Percentiles rank a stretch among this genome's conserved stretches.
Conservation (phyloP, 92 coral and sea anemone species). For the Palythoa caribaeorum region DNA sequence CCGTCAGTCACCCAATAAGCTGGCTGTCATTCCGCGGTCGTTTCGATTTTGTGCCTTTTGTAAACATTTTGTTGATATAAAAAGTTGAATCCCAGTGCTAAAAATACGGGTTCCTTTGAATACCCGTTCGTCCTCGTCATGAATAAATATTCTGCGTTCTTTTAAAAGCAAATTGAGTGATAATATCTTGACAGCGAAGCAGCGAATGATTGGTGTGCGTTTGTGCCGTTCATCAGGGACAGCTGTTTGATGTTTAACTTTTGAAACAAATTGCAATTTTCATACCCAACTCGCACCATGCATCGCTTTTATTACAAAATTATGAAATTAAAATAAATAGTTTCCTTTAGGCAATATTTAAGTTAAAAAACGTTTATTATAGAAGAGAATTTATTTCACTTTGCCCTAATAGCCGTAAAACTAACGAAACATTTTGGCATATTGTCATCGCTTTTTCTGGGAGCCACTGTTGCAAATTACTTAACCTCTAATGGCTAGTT, state of each 20-base stretch:
- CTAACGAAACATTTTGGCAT: conserved; percentile 40
- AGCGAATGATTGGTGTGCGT: conserved; percentile 77
- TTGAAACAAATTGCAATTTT: conserved; percentile 51
- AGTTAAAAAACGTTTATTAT: neutral
- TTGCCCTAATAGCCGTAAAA: neutral
- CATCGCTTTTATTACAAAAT: conserved; percentile 59
- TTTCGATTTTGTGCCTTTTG: conserved; percentile 58
- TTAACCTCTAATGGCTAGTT: conserved; percentile 50
- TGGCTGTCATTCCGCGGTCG: conserved; percentile 37
- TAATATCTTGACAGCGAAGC: conserved; percentile 78
- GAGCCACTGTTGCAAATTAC: conserved; percentile 36
- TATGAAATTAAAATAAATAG: conserved; percentile 48
- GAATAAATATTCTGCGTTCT: conserved; percentile 91
- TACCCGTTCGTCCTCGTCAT: conserved; percentile 56
- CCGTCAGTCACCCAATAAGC: neutral
- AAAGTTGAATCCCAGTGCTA: conserved; percentile 59
- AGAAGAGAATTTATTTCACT: neutral
- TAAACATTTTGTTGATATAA: conserved; percentile 69
- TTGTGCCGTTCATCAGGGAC: conserved; percentile 79
- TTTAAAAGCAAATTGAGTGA: conserved; percentile 88
- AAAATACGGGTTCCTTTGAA: conserved; percentile 43
- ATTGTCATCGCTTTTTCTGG: conserved; percentile 49
- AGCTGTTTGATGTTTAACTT: conserved; percentile 77
- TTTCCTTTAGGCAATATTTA: conserved; percentile 36
- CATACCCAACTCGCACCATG: conserved; percentile 32